Evolutionary conservation across 2,888 invertebrate species (phyloP).

Genomic region (Dromius quadrimaculatus): DNA sequence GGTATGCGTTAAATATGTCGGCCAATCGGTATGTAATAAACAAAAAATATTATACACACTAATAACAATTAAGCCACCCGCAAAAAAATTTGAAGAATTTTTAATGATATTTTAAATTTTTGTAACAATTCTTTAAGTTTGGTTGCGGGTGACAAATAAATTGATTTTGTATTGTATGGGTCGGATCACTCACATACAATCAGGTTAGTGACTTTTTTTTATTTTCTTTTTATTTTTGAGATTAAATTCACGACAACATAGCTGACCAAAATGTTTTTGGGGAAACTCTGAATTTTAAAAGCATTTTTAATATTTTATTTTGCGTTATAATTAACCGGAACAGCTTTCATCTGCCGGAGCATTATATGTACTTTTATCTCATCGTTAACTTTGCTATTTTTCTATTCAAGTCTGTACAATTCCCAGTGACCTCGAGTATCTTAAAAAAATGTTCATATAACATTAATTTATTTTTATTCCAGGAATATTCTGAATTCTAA

Average conservation of each 20-base stretch:
- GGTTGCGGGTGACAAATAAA: background rate
- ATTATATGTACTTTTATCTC: too few relatives aligned
- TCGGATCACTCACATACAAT: slow-evolving; percentile 49
- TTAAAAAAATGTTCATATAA: too few relatives aligned
- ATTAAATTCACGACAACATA: background rate
- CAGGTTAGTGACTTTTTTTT: slow-evolving; percentile 51
- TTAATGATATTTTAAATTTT: slow-evolving; percentile 5
- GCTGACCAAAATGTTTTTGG: too few relatives aligned
- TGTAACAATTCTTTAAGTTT: slow-evolving; percentile 30
- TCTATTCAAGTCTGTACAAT: too few relatives aligned
- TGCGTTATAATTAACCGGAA: too few relatives aligned
- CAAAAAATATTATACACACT: slow-evolving; percentile 40
- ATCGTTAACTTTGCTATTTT: too few relatives aligned
- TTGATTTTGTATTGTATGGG: slow-evolving; percentile 48
- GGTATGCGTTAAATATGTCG: slow-evolving; percentile 44
- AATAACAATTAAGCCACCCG: background rate
- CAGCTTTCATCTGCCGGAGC: too few relatives aligned
- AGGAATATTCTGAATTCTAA: too few relatives aligned
- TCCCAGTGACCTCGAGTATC: too few relatives aligned
- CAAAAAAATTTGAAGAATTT: background rate
- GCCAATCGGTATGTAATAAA: slow-evolving; percentile 47
- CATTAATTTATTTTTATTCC: too few relatives aligned
- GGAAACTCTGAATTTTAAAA: too few relatives aligned
- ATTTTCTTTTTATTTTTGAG: slow-evolving; percentile 40
- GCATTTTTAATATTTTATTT: too few relatives aligned